A percentile compares a stretch with the other conserved stretches of the same genome.
Evolutionary conservation across 2,797 vertebrate genomes (phyloP).

Genomic region (Hyperoplus lanceolatus): DNA sequence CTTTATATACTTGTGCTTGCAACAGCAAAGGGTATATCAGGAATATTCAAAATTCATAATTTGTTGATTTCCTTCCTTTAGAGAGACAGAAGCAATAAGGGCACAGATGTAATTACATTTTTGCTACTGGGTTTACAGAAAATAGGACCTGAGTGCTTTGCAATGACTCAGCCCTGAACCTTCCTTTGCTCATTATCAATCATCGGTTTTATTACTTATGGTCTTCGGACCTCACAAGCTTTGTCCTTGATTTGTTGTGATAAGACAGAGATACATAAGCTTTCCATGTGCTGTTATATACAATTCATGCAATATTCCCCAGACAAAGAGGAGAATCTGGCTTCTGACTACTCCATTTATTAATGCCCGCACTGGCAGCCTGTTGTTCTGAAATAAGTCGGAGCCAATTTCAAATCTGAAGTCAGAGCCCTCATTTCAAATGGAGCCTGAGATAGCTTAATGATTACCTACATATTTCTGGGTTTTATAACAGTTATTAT

Average conservation of each 20-base stretch:
- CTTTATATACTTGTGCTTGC: neutral
- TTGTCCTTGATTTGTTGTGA: constrained; percentile 62
- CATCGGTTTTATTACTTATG: constrained; percentile 70
- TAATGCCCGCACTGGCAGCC: neutral
- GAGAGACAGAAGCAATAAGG: neutral
- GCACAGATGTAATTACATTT: constrained; percentile 1
- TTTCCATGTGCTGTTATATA: constrained; percentile 18
- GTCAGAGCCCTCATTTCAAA: neutral
- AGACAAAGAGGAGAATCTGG: no score
- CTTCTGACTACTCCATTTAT: no score
- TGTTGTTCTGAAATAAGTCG: constrained; percentile 3
- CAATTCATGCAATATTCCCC: neutral
- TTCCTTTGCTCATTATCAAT: constrained; percentile 69
- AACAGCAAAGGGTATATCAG: neutral
- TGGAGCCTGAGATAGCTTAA: constrained; percentile 24
- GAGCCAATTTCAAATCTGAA: neutral
- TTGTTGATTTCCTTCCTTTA: neutral
- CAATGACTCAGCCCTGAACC: constrained; percentile 52
- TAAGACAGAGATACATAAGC: constrained; percentile 57
- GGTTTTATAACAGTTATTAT: constrained; percentile 59
- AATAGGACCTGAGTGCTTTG: constrained; percentile 4
- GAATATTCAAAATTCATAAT: neutral
- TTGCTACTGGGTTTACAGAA: constrained; percentile 1
- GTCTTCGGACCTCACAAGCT: constrained; percentile 66
- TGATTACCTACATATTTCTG: constrained; percentile 54